These are phyloP conservation scores for Plotosus lineatus DNA, from an alignment of 2,113 vertebrate species.

Conservation along the genomic window DNA sequence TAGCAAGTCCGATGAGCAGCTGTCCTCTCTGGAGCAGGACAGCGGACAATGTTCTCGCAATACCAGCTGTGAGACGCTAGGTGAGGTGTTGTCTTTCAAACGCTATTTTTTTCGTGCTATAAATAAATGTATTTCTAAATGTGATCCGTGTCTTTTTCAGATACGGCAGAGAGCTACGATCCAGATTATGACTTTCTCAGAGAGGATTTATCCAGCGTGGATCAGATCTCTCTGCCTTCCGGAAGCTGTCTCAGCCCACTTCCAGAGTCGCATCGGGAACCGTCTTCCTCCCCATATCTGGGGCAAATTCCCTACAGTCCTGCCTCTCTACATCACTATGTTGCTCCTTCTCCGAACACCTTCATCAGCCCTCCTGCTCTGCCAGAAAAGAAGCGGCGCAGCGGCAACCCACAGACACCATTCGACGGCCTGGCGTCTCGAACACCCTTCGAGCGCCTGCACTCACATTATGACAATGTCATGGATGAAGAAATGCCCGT, in stretches of 20 bases:
- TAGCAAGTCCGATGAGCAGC: conserved; percentile 95
- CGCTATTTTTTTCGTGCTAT: rapidly evolving
- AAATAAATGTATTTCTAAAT: background rate
- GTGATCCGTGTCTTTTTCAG: conserved; percentile 60
- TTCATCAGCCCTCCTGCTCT: conserved; percentile 89
- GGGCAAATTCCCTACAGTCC: conserved; percentile 62
- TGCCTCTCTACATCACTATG: conserved; percentile 30
- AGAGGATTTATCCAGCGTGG: conserved; percentile 84
- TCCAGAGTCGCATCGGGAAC: conserved; percentile 87
- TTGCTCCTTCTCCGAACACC: background rate
- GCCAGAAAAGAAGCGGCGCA: conserved; percentile 91
- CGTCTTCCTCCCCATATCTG: conserved; percentile 75
- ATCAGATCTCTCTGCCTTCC: conserved; percentile 81
- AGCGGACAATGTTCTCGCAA: conserved; percentile 96
- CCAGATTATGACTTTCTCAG: conserved; percentile 98
- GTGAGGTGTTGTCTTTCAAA: conserved; percentile 61
- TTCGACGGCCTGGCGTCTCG: conserved; percentile 65
- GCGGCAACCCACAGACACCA: conserved; percentile 65
- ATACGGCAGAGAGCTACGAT: conserved; percentile 87
- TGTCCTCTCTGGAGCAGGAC: conserved; percentile 93
- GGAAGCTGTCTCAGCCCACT: conserved; percentile 83
- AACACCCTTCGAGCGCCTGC: conserved; percentile 69
- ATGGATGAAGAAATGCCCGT: conserved; percentile 75
- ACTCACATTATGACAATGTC: conserved; percentile 81
- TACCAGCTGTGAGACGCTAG: conserved; percentile 98